Percentiles rank a stretch among this genome's conserved stretches.
Conservation (phyloP, 2,113 vertebrate species). For the Nyctibius bracteatus region DNA sequence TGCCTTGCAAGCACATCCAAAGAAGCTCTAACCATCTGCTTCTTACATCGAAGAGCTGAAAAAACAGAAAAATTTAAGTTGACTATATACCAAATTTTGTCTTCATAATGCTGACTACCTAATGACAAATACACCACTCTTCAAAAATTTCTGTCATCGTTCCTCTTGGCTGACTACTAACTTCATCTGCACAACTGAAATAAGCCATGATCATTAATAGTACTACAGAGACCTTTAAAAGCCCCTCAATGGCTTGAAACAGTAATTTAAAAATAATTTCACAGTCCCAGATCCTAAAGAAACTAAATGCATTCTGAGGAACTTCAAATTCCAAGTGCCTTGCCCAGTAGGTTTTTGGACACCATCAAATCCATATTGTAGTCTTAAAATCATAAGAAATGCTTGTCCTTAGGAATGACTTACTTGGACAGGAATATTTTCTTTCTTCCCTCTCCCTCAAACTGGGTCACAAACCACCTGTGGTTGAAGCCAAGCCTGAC, state of each 20-base stretch:
- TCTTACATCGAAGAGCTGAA: not conserved
- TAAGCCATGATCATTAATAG: not conserved
- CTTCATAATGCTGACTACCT: not conserved
- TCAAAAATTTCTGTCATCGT: not conserved
- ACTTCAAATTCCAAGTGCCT: not conserved
- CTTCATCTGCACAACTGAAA: not conserved
- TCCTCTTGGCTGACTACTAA: not conserved
- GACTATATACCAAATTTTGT: not conserved
- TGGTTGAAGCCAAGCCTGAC: not conserved
- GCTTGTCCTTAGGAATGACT: not conserved
- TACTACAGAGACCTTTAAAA: not conserved
- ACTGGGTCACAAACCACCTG: not conserved
- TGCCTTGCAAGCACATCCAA: not conserved
- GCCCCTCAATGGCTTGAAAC: not conserved
- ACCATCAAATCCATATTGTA: not conserved
- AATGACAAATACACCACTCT: not conserved
- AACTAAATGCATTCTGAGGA: not conserved
- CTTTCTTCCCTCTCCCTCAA: not conserved
- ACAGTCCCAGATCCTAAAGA: not conserved
- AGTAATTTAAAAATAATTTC: not conserved
- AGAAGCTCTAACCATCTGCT: not conserved
- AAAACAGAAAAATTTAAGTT: not conserved
- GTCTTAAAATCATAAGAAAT: not conserved
- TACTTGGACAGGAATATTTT: not conserved
- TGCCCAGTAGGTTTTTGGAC: not conserved